Base-by-base conservation (phyloP, 1,140 invertebrate species). In the Platyscapa corneri region DNA sequence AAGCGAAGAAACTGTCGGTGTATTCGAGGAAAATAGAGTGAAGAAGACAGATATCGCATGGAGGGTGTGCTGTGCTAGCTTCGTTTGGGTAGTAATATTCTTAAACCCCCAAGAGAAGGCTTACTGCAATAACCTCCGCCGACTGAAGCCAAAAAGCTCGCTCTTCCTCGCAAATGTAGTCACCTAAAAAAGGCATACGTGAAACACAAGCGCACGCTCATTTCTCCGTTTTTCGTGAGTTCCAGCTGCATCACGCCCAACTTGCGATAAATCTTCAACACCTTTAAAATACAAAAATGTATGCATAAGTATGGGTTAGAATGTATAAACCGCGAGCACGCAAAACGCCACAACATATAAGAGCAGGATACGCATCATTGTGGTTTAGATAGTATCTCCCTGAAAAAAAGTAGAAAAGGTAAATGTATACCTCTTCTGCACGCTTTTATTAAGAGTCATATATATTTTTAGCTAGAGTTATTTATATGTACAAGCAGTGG, bases 101-200 rank as follows among this genome's bases (percentile, higher is more conserved):
- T 91, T 92, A 89, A 92, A 93, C 89, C 92, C 92, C 92, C 92
- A 92, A 90, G 92, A 93, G 92, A 89, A 92, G 92, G 92, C 92
- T 92, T 92, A 92, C 91, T 92, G 92, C 92, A 93, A 93, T 92
- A 93, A 93, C 92, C 92, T 91, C 90, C 90, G 34, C 88, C 90
- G 91, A 18, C 90, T 91, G 90, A 89, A 90, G 90, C 91, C 90
- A 90, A 86, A 92, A 92, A 92, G 89, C 89, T n/a, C 90, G 18
- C 60, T 27, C 72, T 81, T 76, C 86, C 34, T 6, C 67, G 85
- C 32, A 23, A 18, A 37, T 18, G 10, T 70, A 70, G 49, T 8
- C 64, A 23, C 56, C 30, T n/a, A 60, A 75, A 82, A 82, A 82
- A 74, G 42, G 27, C 65, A 46, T 18, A 20, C 67, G 67, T 46